Base-by-base conservation (phyloP, 2,888 invertebrate species). In the Mimas tiliae region DNA sequence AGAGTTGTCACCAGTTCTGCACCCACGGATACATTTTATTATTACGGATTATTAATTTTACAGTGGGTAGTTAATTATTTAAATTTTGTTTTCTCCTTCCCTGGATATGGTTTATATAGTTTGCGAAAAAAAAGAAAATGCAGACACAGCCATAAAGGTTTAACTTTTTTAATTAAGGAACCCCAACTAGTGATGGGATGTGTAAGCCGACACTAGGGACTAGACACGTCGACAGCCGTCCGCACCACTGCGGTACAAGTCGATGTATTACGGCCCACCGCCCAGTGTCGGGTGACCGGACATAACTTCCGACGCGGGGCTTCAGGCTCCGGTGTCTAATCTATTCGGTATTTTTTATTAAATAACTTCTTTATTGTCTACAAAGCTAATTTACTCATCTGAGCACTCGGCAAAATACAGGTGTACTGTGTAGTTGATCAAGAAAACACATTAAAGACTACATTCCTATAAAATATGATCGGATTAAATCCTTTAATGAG, bases 251-350 rank as follows among this genome's bases (percentile, higher is more conserved):
- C 66, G 33, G 47, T 62, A 45, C 62, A 19, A 50, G 65, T 69
- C 73, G 71, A 69, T 62, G 67, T 69, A 19, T 50, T 11, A 38
- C 65, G 76, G 48, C 42, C 38, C 38, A 42, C 38, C 58, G 58
- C 38, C 42, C 68, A 80, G 86, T 90, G 81, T 90, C 88, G 69
- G 78, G 77, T 90, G 81, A 78, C 88, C 85, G 89, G 89, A 88
- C 84, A 84, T 79, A 77, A 78, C 85, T 84, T 84, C 86, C 86
- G 84, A 78, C 79, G 80, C 75, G 74, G 82, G 91, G 91, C 90
- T 91, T 91, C 91, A 81, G 50, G 79, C 82, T 86, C 86, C 76
- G 77, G 78, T 85, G 75, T 84, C 87, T 89, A 89, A 90, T 90
- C 83, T 85, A 80, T 81, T 74, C 71, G 67, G 65, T 71, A 67